phyloP scores from a whole-genome alignment of 2,888 invertebrate genomes.

The Auanema freiburgensis region DNA sequence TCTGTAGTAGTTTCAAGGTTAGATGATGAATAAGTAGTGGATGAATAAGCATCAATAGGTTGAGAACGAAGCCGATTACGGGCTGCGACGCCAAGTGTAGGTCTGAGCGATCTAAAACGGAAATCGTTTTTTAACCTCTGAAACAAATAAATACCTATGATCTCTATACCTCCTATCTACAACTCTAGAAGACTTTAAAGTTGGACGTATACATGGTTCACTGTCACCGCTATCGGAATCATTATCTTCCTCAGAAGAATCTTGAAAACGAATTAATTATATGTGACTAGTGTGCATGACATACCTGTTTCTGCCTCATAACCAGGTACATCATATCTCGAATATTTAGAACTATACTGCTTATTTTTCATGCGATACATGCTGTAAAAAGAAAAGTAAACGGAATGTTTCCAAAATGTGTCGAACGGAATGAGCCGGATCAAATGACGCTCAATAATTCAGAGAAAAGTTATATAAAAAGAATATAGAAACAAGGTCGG shows the following conservation, averaged over 20 bases:
- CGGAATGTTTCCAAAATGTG: background rate
- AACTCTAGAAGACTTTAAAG: background rate
- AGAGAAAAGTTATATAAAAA: background rate
- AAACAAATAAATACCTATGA: background rate
- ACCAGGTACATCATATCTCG: background rate
- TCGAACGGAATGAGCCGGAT: background rate
- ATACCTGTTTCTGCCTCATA: slow-evolving; percentile 7
- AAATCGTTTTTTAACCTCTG: background rate
- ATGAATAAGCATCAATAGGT: slow-evolving; percentile 11
- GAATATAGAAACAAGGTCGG: slow-evolving; percentile 2
- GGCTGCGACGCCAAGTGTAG: slow-evolving; percentile 1
- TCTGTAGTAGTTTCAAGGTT: slow-evolving; percentile 6
- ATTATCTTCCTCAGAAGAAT: slow-evolving; percentile 10
- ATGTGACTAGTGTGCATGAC: background rate
- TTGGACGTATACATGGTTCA: slow-evolving; percentile 8
- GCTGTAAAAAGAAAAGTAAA: background rate
- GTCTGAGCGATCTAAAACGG: background rate
- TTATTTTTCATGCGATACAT: slow-evolving; percentile 8
- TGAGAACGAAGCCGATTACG: background rate
- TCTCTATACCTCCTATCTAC: slow-evolving; percentile 1
- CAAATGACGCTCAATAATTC: background rate
- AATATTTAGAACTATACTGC: slow-evolving; percentile 6
- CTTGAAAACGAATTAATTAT: background rate
- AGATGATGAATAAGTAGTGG: slow-evolving; percentile 16
- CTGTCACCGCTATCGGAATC: slow-evolving; percentile 17